Base-by-base conservation (phyloP, 2,797 vertebrate genomes). In the Pelodytes ibericus region DNA sequence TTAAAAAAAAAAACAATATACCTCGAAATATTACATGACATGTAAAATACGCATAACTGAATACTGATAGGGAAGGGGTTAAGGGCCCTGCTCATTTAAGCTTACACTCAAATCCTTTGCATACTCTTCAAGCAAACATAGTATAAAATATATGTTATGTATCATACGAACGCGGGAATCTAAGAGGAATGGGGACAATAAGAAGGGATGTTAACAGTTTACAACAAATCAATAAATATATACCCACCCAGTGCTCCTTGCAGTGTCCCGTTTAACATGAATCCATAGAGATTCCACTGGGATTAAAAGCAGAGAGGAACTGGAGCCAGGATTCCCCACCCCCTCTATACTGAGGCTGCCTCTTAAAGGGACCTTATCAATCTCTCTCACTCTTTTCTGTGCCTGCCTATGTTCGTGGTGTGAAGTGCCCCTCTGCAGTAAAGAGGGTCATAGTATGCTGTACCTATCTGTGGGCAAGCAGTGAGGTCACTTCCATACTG, bases 191-290 rank as follows among this genome's bases (percentile, higher is more conserved):
- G 33, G 33, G 5, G 33, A 6, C 11, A 6, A 36, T 11, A 3
- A 9, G 18, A 24, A 24, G 26, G 16, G 2, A 16, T 7, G n/a
- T n/a, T n/a, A 20, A 36, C 27, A 56, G 18, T 7, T 13, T 36
- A 56, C 26, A 22, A 1, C 11, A 22, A 22, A 51, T 26, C 26
- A 60, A 36, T 5, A 36, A 36, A 5, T 20, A 36, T 39, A 18
- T 29, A 64, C 58, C 59, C 47, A 31, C 70, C 47, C 74, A 51
- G 71, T 82, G 81, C 80, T 74, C 66, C 67, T 72, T 82, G 36
- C 72, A 27, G 81, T 62, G 79, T 83, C 84, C 82, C 72, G 74
- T 10, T 25, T 61, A 72, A 61, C 13, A 57, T 64, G 79, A 72
- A 60, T 77, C 75, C 76, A 70, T 74, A 74, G 47, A 81, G 74